Evolutionary conservation across 2,113 vertebrate species (phyloP).

Genomic region (Erpornis zantholeuca): DNA sequence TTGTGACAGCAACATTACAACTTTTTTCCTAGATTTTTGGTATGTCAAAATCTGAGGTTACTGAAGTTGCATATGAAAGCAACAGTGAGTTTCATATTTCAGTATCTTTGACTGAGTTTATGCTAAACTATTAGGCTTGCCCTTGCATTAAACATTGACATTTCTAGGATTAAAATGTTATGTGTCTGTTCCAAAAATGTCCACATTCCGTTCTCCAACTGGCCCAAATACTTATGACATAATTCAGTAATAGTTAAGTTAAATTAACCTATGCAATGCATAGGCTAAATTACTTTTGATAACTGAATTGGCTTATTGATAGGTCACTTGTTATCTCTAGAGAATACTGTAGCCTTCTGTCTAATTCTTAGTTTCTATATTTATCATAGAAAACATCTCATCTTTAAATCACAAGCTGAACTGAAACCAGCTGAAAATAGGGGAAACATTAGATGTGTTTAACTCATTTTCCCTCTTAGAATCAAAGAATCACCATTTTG

Average conservation of each 20-base stretch:
- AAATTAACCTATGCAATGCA: not conserved
- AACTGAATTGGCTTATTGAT: not conserved
- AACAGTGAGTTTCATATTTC: not conserved
- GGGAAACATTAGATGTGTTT: not conserved
- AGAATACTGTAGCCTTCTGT: not conserved
- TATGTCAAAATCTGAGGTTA: not conserved
- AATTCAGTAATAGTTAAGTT: not conserved
- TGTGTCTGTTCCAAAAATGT: not conserved
- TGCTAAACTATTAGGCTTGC: not conserved
- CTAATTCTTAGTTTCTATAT: not conserved
- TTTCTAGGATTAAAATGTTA: not conserved
- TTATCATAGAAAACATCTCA: not conserved
- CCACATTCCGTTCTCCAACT: not conserved
- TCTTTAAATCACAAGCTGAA: not conserved
- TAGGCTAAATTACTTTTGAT: not conserved
- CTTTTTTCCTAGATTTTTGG: not conserved
- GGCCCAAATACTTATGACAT: not conserved
- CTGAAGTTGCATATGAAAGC: not conserved
- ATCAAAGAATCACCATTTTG: not conserved
- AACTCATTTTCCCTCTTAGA: not conserved
- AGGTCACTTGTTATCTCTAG: not conserved
- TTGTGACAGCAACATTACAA: not conserved
- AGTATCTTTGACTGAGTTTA: not conserved
- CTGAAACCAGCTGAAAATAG: not conserved
- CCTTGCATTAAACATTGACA: not conserved